Percentiles rank a stretch among this genome's conserved stretches.
Evolutionary conservation across 2,797 vertebrate species (phyloP).

Genomic region (Pangasius sanitwongsei): DNA sequence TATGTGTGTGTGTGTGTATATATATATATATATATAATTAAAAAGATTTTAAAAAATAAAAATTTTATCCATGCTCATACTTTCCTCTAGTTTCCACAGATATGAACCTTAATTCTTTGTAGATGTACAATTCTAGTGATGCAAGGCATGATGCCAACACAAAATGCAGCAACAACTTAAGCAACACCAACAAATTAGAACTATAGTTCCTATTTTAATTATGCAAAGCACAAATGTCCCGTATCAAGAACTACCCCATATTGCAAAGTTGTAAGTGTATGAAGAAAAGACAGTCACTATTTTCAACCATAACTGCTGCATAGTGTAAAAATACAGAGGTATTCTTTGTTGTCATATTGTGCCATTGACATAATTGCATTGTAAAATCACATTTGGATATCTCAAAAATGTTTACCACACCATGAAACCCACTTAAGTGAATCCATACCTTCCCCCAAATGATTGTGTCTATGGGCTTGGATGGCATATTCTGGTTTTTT

Average conservation of each 20-base stretch:
- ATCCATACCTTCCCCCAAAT: neutral
- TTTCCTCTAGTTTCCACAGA: neutral
- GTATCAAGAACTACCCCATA: neutral
- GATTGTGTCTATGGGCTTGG: neutral
- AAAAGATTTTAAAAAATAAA: no score
- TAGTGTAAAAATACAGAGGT: neutral
- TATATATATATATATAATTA: no score
- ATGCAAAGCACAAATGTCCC: neutral
- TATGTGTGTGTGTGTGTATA: no score
- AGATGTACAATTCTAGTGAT: neutral
- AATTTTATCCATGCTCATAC: neutral
- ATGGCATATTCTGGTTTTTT: neutral
- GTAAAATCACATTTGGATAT: no score
- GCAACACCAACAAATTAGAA: no score
- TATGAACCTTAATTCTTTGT: neutral
- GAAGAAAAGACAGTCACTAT: neutral
- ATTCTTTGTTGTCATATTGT: no score
- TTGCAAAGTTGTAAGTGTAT: neutral
- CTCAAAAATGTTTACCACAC: neutral
- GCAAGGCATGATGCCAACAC: no score
- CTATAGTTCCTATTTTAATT: neutral
- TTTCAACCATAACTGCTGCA: neutral
- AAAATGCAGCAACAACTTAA: no score
- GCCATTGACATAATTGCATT: no score
- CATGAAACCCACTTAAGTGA: neutral